Base-by-base conservation (phyloP, 2,113 vertebrate genomes). In the Benitochromis conjunctus region DNA sequence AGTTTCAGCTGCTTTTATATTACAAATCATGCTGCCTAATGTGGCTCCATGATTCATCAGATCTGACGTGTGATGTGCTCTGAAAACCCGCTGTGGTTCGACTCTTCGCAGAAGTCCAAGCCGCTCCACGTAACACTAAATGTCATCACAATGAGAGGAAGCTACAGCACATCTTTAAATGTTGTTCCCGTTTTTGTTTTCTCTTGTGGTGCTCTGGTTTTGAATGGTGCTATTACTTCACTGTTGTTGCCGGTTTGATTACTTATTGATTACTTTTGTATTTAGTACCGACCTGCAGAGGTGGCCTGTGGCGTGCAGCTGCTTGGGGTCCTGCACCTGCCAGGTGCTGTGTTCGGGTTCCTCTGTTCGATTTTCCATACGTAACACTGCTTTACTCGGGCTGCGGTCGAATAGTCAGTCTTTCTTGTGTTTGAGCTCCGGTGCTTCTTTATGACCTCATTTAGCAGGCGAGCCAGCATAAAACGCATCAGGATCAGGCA, bases 141-240 rank as follows among this genome's bases (percentile, higher is more conserved):
- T 54, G 83, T 88, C 85, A 60, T 56, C 71, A n/a, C 81, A 31
- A 74, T 43, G 62, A 84, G 79, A 88, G 66, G 82, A 90, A 81
- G 80, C 41, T 66, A 41, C 82, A 56, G 81, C 62, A 2, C 21
- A 53, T 85, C 69, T 86, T 78, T 46, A 12, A 78, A 16, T 81
- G 56, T 88, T 87, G 13, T 90, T 88, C 31, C 29, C 24, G 79
- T 86, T 80, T 87, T 79, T 82, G 85, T 57, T 79, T 69, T 29
- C 66, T 74, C 6, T 7, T 51, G 38, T 92, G 94, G 94, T 95
- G 94, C 95, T 96, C 94, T 84, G 51, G 89, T 96, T 93, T 86
- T 71, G 82, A 94, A 91, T 94, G 96, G 95, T 96, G 96, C 96
- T 97, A 94, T 94, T 86, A 80, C 43, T 88, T 92, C 78, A 74